These are phyloP conservation scores for Dicrurus megarhynchus DNA, from an alignment of 2,113 vertebrate species.

Conservation along the genomic window DNA sequence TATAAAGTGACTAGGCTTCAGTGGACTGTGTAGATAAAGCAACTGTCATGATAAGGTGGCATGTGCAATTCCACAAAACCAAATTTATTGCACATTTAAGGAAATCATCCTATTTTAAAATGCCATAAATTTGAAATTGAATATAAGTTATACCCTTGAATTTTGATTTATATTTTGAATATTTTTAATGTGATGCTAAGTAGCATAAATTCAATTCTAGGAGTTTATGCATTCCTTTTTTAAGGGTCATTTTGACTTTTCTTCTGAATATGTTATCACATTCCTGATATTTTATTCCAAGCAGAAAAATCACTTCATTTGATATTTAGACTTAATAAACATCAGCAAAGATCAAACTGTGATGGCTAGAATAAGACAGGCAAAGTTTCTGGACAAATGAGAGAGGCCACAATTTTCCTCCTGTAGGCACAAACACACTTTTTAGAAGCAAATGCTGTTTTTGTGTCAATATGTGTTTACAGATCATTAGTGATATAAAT, in stretches of 20 bases:
- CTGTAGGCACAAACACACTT: background rate
- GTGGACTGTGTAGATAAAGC: conserved; percentile 83
- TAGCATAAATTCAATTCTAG: conserved; percentile 68
- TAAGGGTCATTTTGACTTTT: conserved; percentile 67
- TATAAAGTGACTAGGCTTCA: conserved; percentile 88
- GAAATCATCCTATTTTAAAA: conserved; percentile 95
- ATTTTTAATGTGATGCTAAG: conserved; percentile 84
- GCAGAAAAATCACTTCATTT: conserved; percentile 35
- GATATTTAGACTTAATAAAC: conserved; percentile 37
- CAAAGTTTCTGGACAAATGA: background rate
- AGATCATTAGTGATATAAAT: background rate
- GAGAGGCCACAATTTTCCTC: background rate
- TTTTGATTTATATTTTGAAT: conserved; percentile 89
- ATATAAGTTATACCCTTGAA: conserved; percentile 88
- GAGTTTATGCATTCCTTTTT: conserved; percentile 68
- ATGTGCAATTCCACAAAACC: conserved; percentile 84
- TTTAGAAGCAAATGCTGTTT: background rate
- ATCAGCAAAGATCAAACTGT: conserved; percentile 1
- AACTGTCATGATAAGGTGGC: conserved; percentile 84
- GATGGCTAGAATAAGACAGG: conserved; percentile 16
- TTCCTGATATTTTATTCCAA: conserved; percentile 66
- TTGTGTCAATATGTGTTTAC: background rate
- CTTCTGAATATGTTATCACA: conserved; percentile 61
- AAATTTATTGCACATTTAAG: conserved; percentile 93
- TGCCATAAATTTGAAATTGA: conserved; percentile 91